Percentiles rank a stretch among this genome's conserved stretches.
Evolutionary conservation across 2,888 invertebrate species (phyloP).

Genomic region (Drosophila greeni): DNA sequence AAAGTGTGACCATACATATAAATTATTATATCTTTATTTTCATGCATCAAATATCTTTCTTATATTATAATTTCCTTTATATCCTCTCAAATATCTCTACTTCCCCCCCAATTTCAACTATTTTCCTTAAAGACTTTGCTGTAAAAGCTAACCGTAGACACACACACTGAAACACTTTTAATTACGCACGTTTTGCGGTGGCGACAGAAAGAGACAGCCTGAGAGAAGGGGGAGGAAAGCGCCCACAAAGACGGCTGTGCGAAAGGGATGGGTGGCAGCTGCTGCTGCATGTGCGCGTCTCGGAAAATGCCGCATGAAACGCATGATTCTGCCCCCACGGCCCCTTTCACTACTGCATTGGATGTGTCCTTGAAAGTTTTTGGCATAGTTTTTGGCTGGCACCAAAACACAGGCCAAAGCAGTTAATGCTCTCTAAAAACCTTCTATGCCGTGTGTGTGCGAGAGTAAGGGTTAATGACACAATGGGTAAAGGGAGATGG

Average conservation of each 20-base stretch:
- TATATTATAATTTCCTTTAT: not conserved
- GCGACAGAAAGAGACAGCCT: conserved; percentile 36
- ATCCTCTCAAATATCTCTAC: not conserved
- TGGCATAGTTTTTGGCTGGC: conserved; percentile 77
- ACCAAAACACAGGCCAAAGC: conserved; percentile 42
- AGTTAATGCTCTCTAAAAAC: conserved; percentile 53
- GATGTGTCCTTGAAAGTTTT: conserved; percentile 79
- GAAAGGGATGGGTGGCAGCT: conserved; percentile 11
- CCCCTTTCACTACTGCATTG: conserved; percentile 48
- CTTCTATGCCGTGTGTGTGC: conserved; percentile 15
- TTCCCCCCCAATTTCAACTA: not conserved
- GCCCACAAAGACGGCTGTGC: not conserved
- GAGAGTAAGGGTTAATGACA: conserved; percentile 55
- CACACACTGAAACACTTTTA: conserved; percentile 53
- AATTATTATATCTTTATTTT: not conserved
- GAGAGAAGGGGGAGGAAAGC: not conserved
- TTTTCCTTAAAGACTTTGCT: conserved; percentile 11
- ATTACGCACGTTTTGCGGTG: conserved; percentile 73
- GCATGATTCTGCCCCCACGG: conserved; percentile 17
- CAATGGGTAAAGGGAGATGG: conserved; percentile 1
- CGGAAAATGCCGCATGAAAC: conserved; percentile 37
- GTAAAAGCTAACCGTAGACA: conserved; percentile 9
- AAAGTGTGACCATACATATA: not conserved
- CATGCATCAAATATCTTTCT: not conserved
- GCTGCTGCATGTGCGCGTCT: conserved; percentile 33